Conservation (phyloP, 2,113 vertebrate genomes). For the Rhagologus leucostigma region DNA sequence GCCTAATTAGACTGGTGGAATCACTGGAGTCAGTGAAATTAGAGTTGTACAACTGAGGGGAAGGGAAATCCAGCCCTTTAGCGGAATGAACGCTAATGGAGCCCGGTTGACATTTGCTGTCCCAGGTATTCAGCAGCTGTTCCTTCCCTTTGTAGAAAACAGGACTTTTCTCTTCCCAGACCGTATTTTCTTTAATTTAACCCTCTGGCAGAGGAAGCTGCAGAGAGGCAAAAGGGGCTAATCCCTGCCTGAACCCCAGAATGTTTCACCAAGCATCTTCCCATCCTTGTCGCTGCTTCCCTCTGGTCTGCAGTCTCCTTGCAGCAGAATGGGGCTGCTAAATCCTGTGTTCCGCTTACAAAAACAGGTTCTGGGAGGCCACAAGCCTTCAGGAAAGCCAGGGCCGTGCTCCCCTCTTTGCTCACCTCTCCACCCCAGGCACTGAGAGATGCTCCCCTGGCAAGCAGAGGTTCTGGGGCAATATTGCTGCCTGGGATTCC, state of each 20-base stretch:
- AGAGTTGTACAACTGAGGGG: conserved; percentile 15
- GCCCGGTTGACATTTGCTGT: conserved; percentile 35
- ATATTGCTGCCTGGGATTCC: not conserved
- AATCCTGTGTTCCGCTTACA: not conserved
- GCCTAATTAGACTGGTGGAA: conserved; percentile 53
- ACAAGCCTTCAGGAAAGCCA: not conserved
- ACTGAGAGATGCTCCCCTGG: rapidly evolving
- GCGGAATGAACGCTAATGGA: not conserved
- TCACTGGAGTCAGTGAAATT: conserved; percentile 48
- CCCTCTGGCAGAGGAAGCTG: not conserved
- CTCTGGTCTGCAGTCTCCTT: not conserved
- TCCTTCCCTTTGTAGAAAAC: not conserved
- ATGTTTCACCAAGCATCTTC: not conserved
- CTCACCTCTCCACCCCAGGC: not conserved
- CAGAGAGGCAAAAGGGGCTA: not conserved
- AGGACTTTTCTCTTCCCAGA: not conserved
- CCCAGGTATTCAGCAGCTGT: conserved; percentile 32
- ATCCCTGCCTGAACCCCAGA: not conserved
- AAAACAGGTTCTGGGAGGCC: not conserved
- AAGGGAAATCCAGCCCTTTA: conserved; percentile 34
- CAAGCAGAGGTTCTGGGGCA: not conserved
- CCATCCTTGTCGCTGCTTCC: not conserved
- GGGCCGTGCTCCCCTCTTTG: not conserved
- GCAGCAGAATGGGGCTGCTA: not conserved
- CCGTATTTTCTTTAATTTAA: not conserved